A percentile compares a stretch with the other conserved stretches of the same genome.
These are phyloP conservation scores for Poeciliopsis turneri DNA, from an alignment of 2,797 vertebrate genomes.

Conservation along the genomic window DNA sequence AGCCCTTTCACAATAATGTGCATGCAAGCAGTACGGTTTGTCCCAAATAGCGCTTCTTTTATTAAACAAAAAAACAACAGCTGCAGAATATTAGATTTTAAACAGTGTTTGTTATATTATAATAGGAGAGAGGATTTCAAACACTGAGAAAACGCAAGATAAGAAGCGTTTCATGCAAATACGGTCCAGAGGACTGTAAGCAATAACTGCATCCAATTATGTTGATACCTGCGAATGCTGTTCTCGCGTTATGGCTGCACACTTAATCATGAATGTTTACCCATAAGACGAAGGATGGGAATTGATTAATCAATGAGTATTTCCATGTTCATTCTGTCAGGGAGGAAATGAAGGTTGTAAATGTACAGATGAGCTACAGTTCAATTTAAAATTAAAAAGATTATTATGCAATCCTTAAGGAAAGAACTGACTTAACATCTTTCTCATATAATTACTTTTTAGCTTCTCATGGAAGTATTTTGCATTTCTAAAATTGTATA, in stretches of 20 bases:
- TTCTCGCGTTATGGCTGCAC: conserved; percentile 17
- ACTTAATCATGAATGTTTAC: conserved; percentile 31
- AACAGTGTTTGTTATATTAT: background rate
- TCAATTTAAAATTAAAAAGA: background rate
- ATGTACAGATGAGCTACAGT: background rate
- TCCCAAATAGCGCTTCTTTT: conserved; percentile 21
- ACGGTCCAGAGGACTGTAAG: conserved; percentile 5
- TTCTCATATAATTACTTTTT: background rate
- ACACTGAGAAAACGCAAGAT: conserved; percentile 1
- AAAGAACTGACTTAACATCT: background rate
- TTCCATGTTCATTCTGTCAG: conserved; percentile 2
- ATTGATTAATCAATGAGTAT: conserved; percentile 13
- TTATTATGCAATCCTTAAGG: background rate
- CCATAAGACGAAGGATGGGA: conserved; percentile 21
- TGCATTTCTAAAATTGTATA: background rate
- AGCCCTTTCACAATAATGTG: conserved; percentile 31
- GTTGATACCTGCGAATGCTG: conserved; percentile 5
- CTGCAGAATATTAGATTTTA: conserved; percentile 12
- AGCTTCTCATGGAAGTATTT: background rate
- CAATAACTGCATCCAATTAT: conserved; percentile 6
- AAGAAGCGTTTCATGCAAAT: background rate
- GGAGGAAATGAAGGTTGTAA: conserved; percentile 11
- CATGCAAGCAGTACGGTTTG: conserved; percentile 25
- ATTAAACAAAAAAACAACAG: background rate
- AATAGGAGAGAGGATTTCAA: conserved; percentile 11